A percentile compares a stretch with the other conserved stretches of the same genome.
Conservation (phyloP, 2,888 invertebrate genomes). For the Colletes collaris region DNA sequence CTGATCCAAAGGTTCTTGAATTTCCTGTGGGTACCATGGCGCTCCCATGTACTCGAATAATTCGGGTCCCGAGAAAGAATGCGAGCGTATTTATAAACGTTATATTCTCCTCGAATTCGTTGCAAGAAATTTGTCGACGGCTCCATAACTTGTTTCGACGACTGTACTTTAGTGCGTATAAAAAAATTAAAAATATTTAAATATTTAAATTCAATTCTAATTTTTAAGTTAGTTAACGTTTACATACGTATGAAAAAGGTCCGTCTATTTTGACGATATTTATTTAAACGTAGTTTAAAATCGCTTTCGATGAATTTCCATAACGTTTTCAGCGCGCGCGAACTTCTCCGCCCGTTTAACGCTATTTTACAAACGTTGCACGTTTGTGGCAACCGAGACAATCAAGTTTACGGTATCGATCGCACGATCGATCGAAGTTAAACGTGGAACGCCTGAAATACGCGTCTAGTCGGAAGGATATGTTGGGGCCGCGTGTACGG, state of each 20-base stretch:
- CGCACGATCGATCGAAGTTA: constrained; percentile 41
- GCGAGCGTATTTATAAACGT: background rate
- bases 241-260: too few species aligned
- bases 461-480: constrained; percentile 28
- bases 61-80: background rate
- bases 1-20: background rate
- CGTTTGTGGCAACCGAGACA: constrained; percentile 45
- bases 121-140: background rate
- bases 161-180: too few species aligned
- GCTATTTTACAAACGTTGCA: constrained; percentile 67
- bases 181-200: too few species aligned
- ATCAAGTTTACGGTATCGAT: constrained; percentile 50
- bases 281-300: too few species aligned
- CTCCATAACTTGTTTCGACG: background rate
- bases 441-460: constrained; percentile 31
- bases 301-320: too few species aligned
- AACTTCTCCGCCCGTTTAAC: background rate
- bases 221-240: too few species aligned
- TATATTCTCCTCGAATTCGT: background rate
- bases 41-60: background rate
- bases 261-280: too few species aligned
- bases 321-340: too few species aligned
- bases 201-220: too few species aligned
- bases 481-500: constrained; percentile 4
- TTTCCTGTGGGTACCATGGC: background rate